These are phyloP conservation scores for Luehdorfia chinensis DNA, from an alignment of 1,140 invertebrate genomes.

Conservation along the genomic window DNA sequence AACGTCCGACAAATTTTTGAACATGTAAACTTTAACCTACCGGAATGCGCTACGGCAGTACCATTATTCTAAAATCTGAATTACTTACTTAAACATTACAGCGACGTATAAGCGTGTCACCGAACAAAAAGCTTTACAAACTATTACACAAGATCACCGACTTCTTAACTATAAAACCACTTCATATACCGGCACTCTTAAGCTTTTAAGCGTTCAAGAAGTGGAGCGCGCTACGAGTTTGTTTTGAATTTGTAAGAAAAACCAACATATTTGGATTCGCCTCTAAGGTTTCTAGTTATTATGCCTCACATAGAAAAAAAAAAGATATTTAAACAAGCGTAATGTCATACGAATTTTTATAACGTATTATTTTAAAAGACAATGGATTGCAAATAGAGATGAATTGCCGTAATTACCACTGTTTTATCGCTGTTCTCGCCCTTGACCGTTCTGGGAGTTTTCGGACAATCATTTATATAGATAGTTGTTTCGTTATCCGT, in stretches of 20 bases:
- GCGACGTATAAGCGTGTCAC: background rate
- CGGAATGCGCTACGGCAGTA: too few species aligned
- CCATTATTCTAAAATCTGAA: conserved; percentile 1
- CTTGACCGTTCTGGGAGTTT: too few species aligned
- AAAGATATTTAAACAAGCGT: background rate
- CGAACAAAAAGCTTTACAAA: conserved; percentile 6
- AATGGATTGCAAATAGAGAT: too few species aligned
- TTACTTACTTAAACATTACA: background rate
- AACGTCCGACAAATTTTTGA: too few species aligned
- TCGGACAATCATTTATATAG: too few species aligned
- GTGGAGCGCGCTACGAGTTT: background rate
- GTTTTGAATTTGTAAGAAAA: conserved; percentile 7
- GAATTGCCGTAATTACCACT: too few species aligned
- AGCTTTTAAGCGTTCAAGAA: conserved; percentile 6
- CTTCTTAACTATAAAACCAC: conserved; percentile 2
- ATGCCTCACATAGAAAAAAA: too few species aligned
- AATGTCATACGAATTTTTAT: background rate
- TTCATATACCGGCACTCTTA: background rate
- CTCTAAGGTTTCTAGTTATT: too few species aligned
- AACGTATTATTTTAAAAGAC: too few species aligned
- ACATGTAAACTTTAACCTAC: too few species aligned
- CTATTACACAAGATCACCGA: conserved; percentile 9
- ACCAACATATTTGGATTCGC: conserved; percentile 1
- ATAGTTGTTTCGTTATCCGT: too few species aligned
- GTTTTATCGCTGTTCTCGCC: too few species aligned